Evolutionary conservation across 1,140 invertebrate species (phyloP).

Genomic region (Drosophila bifasciata): DNA sequence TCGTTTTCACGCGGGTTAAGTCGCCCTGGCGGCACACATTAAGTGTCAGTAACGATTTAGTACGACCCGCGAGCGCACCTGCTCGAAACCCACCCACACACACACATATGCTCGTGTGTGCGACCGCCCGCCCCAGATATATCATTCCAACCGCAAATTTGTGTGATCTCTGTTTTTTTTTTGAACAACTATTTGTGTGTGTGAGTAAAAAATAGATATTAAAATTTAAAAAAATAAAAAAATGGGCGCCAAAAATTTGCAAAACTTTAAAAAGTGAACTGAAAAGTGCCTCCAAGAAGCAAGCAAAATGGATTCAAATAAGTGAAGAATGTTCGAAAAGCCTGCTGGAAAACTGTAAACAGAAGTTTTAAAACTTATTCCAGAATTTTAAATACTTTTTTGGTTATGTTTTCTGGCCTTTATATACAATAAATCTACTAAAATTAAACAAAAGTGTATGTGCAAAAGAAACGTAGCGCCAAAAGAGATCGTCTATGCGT

Average conservation of each 20-base stretch:
- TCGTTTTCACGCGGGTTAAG: slow-evolving; percentile 58
- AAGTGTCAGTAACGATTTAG: slow-evolving; percentile 80
- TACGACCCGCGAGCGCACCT: slow-evolving; percentile 68
- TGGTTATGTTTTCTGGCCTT: not conserved
- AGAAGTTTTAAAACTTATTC: not conserved
- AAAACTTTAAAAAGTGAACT: not conserved
- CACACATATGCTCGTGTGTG: slow-evolving; percentile 1
- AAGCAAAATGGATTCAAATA: not conserved
- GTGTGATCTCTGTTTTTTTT: slow-evolving; percentile 1
- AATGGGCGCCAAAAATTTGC: slow-evolving; percentile 1
- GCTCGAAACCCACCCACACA: slow-evolving; percentile 28
- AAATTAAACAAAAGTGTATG: slow-evolving; percentile 20
- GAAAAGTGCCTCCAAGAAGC: not conserved
- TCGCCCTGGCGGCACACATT: slow-evolving; percentile 68
- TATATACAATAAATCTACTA: not conserved
- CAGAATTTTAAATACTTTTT: not conserved
- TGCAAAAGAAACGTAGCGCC: slow-evolving; percentile 11
- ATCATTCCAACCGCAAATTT: slow-evolving; percentile 37
- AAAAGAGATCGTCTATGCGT: slow-evolving; percentile 28
- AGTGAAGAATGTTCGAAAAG: not conserved
- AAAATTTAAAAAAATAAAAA: slow-evolving; percentile 17
- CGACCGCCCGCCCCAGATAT: slow-evolving; percentile 9
- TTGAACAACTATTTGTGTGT: not conserved
- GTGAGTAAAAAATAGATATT: not conserved
- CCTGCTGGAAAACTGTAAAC: not conserved